These are phyloP conservation scores for Scolopax mira DNA, from an alignment of 2,113 vertebrate genomes.

Conservation along the genomic window DNA sequence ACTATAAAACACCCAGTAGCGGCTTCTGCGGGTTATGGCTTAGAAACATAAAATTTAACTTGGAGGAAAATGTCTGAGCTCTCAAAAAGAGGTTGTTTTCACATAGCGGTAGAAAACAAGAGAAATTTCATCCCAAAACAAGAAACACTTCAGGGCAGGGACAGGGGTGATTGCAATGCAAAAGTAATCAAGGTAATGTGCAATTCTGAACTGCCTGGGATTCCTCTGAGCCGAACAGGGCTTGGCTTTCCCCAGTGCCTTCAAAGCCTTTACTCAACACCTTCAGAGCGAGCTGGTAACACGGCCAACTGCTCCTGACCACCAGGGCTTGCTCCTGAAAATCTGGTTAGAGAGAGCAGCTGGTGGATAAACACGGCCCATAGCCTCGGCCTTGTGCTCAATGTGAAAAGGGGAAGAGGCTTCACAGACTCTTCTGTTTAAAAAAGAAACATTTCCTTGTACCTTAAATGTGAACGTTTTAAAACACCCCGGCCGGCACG, in stretches of 20 bases:
- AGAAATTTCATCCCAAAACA: not conserved
- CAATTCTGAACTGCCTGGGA: not conserved
- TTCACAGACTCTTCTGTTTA: slow-evolving; percentile 46
- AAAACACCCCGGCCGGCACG: not conserved
- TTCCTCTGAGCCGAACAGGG: not conserved
- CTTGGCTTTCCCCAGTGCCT: not conserved
- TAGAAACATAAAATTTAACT: slow-evolving; percentile 20
- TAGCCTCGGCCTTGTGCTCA: not conserved
- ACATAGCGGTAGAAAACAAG: not conserved
- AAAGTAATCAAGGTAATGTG: not conserved
- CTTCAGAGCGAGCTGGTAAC: not conserved
- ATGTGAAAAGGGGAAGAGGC: slow-evolving; percentile 57
- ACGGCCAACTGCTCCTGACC: not conserved
- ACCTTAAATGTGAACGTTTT: not conserved
- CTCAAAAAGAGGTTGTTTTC: not conserved
- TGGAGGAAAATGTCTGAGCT: not conserved
- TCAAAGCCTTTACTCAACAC: not conserved
- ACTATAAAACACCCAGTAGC: slow-evolving; percentile 16
- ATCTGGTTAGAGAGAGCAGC: not conserved
- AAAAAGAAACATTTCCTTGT: slow-evolving; percentile 45
- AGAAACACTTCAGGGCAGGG: not conserved
- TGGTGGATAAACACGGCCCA: slow-evolving; percentile 26
- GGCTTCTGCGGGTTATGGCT: slow-evolving; percentile 36
- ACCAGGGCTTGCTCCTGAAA: not conserved
- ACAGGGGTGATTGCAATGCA: not conserved